Evolutionary conservation across 1,140 invertebrate genomes (phyloP).

Genomic region (Formica selysi): DNA sequence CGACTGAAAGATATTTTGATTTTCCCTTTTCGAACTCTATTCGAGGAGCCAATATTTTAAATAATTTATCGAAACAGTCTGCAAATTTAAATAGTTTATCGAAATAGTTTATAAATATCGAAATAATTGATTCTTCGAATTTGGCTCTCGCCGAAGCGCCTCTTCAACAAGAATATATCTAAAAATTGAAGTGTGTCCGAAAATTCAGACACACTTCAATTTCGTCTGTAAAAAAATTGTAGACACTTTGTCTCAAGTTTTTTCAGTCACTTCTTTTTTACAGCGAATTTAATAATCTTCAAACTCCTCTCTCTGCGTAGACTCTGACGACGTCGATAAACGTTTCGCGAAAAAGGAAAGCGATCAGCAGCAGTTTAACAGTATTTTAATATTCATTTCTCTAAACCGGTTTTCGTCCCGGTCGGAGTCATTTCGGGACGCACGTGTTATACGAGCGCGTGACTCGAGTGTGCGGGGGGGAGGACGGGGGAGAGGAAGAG

Average conservation of each 20-base stretch:
- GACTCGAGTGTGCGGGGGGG: conserved; percentile 3
- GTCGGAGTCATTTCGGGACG: neutral
- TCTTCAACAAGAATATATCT: no score
- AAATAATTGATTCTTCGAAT: neutral
- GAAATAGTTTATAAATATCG: neutral
- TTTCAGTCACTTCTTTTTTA: no score
- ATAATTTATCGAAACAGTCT: no score
- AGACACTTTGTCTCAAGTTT: no score
- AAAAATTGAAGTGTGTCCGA: no score
- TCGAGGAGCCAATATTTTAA: no score
- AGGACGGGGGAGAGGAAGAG: neutral
- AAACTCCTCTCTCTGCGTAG: neutral
- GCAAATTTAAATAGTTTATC: neutral
- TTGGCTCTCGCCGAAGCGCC: no score
- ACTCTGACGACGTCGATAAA: neutral
- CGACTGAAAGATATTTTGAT: neutral
- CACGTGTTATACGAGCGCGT: conserved; percentile 22
- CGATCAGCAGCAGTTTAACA: neutral
- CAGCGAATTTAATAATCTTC: neutral
- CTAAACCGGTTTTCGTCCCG: conserved; percentile 14
- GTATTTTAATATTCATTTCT: conserved; percentile 36
- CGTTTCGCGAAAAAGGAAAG: conserved; percentile 9
- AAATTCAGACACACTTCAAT: no score
- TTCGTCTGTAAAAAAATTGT: no score
- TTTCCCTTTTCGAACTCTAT: neutral